phyloP scores from a whole-genome alignment of 1,140 invertebrate species.

The Lasioglossum albipes region DNA sequence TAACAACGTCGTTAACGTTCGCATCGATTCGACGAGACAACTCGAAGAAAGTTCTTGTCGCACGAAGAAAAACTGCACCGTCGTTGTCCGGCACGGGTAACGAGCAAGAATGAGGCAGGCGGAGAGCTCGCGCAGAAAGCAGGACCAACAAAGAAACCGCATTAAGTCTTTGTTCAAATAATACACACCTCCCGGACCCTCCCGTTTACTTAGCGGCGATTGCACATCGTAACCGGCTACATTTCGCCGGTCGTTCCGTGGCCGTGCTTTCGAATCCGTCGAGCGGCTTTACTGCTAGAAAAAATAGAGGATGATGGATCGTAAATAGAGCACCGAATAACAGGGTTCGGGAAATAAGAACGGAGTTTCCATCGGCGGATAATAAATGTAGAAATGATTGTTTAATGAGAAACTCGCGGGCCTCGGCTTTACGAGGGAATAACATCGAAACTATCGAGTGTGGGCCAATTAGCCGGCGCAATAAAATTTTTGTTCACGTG shows the following conservation, averaged over 20 bases:
- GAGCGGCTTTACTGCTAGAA: constrained; percentile 47
- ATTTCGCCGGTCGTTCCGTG: constrained; percentile 39
- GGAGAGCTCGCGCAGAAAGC: background rate
- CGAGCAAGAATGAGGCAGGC: background rate
- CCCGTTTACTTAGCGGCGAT: constrained; percentile 41
- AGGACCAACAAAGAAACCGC: background rate
- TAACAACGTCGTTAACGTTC: background rate
- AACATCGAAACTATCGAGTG: constrained; percentile 11
- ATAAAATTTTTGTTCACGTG: constrained; percentile 7
- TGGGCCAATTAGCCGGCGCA: constrained; percentile 32
- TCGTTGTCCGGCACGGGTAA: constrained; percentile 7
- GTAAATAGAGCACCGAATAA: constrained; percentile 54
- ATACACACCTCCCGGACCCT: constrained; percentile 24
- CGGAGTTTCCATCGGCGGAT: constrained; percentile 27
- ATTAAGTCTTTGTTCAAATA: constrained; percentile 43
- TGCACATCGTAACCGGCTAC: constrained; percentile 18
- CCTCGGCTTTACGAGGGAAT: constrained; percentile 35
- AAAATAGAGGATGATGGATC: constrained; percentile 48
- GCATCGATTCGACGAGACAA: background rate
- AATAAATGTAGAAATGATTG: constrained; percentile 56
- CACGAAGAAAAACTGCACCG: background rate
- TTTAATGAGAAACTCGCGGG: constrained; percentile 50
- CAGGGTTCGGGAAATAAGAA: constrained; percentile 42
- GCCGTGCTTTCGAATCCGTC: constrained; percentile 25
- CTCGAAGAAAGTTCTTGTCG: background rate